phyloP scores from a whole-genome alignment of 1,140 invertebrate genomes.

The Nomia melanderi region DNA sequence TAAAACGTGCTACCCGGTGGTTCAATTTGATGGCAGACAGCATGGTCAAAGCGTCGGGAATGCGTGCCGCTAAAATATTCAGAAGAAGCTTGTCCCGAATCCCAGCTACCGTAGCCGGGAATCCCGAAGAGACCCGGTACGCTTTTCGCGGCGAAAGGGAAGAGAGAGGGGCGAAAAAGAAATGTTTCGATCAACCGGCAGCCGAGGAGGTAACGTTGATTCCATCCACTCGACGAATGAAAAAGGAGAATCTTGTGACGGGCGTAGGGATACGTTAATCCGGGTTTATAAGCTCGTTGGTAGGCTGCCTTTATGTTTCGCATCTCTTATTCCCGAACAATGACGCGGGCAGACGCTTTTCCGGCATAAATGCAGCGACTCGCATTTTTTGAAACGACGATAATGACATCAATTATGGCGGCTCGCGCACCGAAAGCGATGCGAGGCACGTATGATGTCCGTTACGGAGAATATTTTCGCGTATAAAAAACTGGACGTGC shows the following conservation, averaged over 20 bases:
- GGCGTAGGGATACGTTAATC: constrained; percentile 51
- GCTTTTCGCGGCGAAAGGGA: not conserved
- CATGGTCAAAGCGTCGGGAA: too few species aligned
- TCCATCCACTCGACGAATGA: not conserved
- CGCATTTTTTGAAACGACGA: constrained; percentile 25
- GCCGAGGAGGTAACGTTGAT: constrained; percentile 38
- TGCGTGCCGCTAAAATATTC: not conserved
- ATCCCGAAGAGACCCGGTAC: not conserved
- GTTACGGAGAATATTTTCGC: not conserved
- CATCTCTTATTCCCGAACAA: constrained; percentile 49
- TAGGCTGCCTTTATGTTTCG: constrained; percentile 61
- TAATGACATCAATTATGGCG: constrained; percentile 46
- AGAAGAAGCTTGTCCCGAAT: not conserved
- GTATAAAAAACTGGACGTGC: not conserved
- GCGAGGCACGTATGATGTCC: constrained; percentile 2
- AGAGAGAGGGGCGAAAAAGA: too few species aligned
- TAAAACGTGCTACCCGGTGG: too few species aligned
- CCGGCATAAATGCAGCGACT: constrained; percentile 7
- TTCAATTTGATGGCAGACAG: too few species aligned
- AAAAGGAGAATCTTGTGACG: not conserved
- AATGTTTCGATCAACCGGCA: constrained; percentile 25
- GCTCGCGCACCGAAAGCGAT: not conserved
- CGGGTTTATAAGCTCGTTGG: constrained; percentile 65
- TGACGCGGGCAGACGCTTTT: not conserved
- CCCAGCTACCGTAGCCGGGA: not conserved